Evolutionary conservation across 2,888 invertebrate genomes (phyloP), one percentile per base, ranked within the genome.

Genomic region (Drosophila demipolita): DNA sequence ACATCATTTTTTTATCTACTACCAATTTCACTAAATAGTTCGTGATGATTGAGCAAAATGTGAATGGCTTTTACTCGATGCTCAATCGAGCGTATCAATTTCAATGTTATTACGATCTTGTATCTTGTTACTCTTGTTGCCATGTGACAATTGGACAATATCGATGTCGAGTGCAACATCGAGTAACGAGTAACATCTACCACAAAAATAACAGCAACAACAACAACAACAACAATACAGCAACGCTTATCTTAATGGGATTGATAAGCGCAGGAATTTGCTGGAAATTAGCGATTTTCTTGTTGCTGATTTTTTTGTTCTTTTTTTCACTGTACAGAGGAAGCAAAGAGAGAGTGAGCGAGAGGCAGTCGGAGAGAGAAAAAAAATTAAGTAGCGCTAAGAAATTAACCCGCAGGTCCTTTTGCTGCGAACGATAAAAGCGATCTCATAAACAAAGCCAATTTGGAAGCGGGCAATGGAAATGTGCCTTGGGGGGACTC

Each of bases 341-440:
- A 45, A 45, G 1, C 20, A 7, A n/a, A 12, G 4, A n/a, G 29
- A n/a, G n/a, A 23, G 45, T 9, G 9, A 35, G 17, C 23, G 1
- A 42, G 20, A 35, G 20, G 23, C 9, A 26, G 29, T 52, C 7
- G 33, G 38, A 17, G 32, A 20, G n/a, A 52, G 38, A 29, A 29
- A 42, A 64, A 73, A 84, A 84, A 75, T 84, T 79, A 91, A 91
- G 91, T 90, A 91, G 89, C 91, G 86, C 80, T 80, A 73, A 80
- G 84, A 87, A 87, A 91, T 91, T 87, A 91, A 89, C 87, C 89
- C 85, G 84, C 81, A 83, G 90, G 91, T 90, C 86, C 87, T 80
- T 63, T 79, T 63, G 75, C 75, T 50, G 60, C 45, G 15, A 40
- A 38, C 83, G 90, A 90, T 90, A 82, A 83, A 87, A 84, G 65